These are phyloP conservation scores for Coluber constrictor DNA, from an alignment of 2,797 vertebrate genomes.

Conservation along the genomic window DNA sequence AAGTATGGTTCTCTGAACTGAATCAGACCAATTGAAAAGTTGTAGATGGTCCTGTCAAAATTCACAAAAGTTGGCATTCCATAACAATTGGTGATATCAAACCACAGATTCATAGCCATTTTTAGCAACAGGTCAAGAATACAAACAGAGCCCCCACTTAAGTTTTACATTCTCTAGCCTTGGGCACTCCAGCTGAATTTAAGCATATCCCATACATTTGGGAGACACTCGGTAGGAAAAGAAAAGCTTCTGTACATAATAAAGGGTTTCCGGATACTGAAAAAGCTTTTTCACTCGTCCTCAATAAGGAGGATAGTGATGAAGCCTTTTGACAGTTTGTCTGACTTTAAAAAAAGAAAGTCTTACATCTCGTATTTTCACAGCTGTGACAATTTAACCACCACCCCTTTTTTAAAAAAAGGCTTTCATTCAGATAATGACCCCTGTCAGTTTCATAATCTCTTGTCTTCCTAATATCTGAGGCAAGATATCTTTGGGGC, in stretches of 20 bases:
- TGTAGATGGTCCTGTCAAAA: background rate
- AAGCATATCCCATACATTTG: background rate
- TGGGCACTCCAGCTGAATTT: background rate
- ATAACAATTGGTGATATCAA: background rate
- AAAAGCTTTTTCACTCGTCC: background rate
- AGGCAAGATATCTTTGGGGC: constrained; percentile 29
- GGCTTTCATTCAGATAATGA: constrained; percentile 39
- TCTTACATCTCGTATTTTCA: background rate
- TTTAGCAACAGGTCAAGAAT: background rate
- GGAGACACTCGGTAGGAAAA: no score
- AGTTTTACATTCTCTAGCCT: background rate
- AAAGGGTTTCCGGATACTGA: background rate
- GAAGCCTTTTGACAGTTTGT: background rate
- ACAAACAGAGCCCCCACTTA: background rate
- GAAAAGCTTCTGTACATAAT: background rate
- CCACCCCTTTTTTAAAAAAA: constrained; percentile 37
- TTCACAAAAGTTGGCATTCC: background rate
- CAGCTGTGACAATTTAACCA: constrained; percentile 32
- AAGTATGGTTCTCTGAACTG: background rate
- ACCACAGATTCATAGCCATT: background rate
- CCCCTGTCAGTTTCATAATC: constrained; percentile 45
- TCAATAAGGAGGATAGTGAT: background rate
- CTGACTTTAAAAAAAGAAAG: background rate
- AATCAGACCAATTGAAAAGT: background rate
- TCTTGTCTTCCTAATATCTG: constrained; percentile 40